Conservation (phyloP, 1,140 invertebrate genomes). For the Ips typographus region DNA sequence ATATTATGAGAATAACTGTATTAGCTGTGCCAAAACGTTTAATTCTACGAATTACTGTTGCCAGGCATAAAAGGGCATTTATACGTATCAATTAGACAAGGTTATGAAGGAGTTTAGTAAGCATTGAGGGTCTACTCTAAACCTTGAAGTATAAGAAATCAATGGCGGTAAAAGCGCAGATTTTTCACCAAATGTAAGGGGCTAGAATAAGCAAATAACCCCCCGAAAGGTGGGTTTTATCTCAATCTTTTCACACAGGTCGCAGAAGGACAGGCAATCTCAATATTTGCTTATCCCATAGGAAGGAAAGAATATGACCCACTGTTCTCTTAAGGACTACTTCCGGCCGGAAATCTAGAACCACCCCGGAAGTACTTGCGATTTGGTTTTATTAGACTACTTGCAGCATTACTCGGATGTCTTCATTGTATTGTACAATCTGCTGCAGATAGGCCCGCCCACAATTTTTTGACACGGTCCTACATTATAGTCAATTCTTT, state of each 20-base stretch:
- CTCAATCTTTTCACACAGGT: conserved; percentile 35
- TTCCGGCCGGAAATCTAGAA: conserved; percentile 35
- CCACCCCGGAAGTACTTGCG: conserved; percentile 35
- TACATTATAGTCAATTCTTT: too few relatives aligned
- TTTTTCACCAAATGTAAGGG: too few relatives aligned
- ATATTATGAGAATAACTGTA: conserved; percentile 3
- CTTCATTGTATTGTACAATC: conserved; percentile 9
- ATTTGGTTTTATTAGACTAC: conserved; percentile 33
- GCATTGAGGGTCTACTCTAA: too few relatives aligned
- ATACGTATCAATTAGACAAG: not conserved
- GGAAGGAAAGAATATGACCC: conserved; percentile 33
- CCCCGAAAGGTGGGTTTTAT: conserved; percentile 27
- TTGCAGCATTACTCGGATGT: conserved; percentile 30
- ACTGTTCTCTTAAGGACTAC: conserved; percentile 28
- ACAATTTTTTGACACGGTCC: not conserved
- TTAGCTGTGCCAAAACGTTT: not conserved
- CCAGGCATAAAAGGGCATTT: not conserved
- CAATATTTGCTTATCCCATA: conserved; percentile 37
- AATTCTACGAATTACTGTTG: not conserved
- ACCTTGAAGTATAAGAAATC: too few relatives aligned
- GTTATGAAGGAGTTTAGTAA: not conserved
- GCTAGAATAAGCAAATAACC: conserved; percentile 10
- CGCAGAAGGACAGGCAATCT: conserved; percentile 31
- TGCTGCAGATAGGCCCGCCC: not conserved
- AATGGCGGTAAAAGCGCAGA: too few relatives aligned